phyloP scores from a whole-genome alignment of 2,113 vertebrate species.

The Nymphicus hollandicus region DNA sequence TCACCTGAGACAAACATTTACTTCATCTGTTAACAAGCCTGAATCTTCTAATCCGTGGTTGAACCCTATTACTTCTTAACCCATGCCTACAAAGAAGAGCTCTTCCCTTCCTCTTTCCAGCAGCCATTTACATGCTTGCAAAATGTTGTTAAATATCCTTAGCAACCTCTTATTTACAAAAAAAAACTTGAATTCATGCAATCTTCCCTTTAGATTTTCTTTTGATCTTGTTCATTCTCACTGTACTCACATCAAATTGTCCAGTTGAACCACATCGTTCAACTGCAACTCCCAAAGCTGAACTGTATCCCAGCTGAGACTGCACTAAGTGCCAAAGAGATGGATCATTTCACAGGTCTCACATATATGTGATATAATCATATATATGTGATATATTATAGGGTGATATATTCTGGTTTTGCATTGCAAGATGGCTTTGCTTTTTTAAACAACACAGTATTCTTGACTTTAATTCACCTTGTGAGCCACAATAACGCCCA shows the following conservation, averaged over 20 bases:
- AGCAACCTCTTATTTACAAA: neutral
- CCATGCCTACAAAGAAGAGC: neutral
- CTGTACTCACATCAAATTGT: neutral
- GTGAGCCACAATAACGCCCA: neutral
- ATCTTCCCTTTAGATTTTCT: neutral
- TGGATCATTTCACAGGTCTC: neutral
- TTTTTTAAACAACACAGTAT: neutral
- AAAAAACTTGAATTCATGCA: neutral
- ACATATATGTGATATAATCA: too few species aligned
- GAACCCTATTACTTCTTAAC: neutral
- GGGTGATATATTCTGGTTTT: neutral
- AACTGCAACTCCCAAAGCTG: neutral
- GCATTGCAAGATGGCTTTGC: neutral
- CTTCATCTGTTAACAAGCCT: neutral
- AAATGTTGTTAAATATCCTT: neutral
- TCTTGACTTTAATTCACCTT: neutral
- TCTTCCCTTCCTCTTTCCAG: neutral
- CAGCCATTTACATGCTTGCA: neutral
- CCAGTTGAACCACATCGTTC: neutral
- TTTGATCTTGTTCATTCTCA: neutral
- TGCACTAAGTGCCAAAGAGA: neutral
- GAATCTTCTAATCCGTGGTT: neutral
- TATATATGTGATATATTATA: too few species aligned
- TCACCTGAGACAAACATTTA: neutral
- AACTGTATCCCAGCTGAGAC: neutral